phyloP scores from a whole-genome alignment of 1,140 invertebrate species.

The Aphis craccivora region DNA sequence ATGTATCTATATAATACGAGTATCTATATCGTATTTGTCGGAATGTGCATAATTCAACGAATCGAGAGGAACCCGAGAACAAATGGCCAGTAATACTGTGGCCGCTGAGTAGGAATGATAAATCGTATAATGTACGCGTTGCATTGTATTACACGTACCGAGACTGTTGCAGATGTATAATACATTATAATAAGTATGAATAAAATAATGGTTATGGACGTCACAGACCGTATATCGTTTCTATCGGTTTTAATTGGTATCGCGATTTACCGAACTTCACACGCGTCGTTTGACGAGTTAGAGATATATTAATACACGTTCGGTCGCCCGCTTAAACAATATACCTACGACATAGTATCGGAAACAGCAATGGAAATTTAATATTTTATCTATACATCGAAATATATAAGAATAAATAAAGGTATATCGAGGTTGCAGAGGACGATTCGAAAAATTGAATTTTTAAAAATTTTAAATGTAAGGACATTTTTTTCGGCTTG shows the following conservation, averaged over 20 bases:
- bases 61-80: not conserved
- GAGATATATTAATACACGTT: no score
- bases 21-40: not conserved
- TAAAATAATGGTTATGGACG: constrained; percentile 3
- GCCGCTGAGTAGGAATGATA: not conserved
- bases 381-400: no score
- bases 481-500: no score
- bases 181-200: constrained; percentile 7
- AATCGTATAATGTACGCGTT: not conserved
- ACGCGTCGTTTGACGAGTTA: no score
- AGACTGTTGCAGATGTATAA: not conserved
- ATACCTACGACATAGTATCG: no score
- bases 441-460: no score
- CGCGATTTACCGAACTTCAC: not conserved
- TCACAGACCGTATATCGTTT: not conserved
- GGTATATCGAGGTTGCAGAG: no score
- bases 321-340: no score
- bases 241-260: constrained; percentile 2
- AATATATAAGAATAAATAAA: no score
- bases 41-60: constrained; percentile 20
- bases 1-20: not conserved
- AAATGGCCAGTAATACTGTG: not conserved
- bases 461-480: no score
- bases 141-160: not conserved
- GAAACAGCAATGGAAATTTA: no score